A percentile compares a stretch with the other conserved stretches of the same genome.
phyloP scores from a whole-genome alignment of 2,888 invertebrate genomes.

The Phaonia tiefii region DNA sequence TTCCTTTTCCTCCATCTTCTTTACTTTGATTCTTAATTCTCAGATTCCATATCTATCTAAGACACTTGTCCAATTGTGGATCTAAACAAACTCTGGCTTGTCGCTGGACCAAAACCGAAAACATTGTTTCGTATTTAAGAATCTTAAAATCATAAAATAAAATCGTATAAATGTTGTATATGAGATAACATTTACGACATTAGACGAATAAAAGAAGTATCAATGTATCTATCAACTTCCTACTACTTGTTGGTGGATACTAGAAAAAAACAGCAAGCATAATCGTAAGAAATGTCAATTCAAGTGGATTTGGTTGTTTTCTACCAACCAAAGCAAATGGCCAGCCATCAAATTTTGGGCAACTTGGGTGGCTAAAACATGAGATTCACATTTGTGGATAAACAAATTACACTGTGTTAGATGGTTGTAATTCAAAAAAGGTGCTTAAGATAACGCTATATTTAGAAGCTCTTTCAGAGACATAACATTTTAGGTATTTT shows the following conservation, averaged over 20 bases:
- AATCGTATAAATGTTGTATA: constrained; percentile 1
- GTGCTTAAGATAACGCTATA: too few species aligned
- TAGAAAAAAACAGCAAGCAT: too few species aligned
- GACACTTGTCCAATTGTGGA: background rate
- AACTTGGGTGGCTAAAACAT: constrained; percentile 14
- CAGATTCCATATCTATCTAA: background rate
- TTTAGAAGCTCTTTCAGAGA: too few species aligned
- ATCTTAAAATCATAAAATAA: constrained; percentile 58
- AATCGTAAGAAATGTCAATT: background rate
- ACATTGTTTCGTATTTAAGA: constrained; percentile 41
- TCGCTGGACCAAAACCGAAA: background rate
- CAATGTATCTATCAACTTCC: background rate
- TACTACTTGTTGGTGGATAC: background rate
- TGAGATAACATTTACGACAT: background rate
- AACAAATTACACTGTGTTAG: constrained; percentile 3
- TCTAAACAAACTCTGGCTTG: constrained; percentile 28
- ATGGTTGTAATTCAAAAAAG: background rate
- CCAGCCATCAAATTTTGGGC: too few species aligned
- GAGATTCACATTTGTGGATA: constrained; percentile 17
- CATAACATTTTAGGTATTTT: too few species aligned
- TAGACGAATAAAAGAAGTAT: background rate
- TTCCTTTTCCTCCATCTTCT: background rate
- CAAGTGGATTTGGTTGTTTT: background rate
- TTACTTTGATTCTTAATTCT: background rate
- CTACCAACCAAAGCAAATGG: too few species aligned